A percentile compares a stretch with the other conserved stretches of the same genome.
These are phyloP conservation scores for Palythoa heliodiscus DNA, from an alignment of 92 coral and sea anemone species.

Conservation along the genomic window DNA sequence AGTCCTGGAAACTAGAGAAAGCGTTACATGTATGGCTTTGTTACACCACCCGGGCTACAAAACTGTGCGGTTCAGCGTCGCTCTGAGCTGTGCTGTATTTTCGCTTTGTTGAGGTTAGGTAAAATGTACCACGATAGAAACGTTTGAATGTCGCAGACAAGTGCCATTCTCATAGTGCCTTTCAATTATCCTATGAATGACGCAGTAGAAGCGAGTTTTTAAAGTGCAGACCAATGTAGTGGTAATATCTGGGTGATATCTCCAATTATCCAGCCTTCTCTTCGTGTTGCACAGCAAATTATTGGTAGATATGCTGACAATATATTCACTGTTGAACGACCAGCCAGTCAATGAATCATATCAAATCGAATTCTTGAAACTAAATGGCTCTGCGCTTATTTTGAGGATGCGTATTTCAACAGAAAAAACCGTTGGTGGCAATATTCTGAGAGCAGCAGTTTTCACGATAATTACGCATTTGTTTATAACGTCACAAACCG, in stretches of 20 bases:
- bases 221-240: neutral
- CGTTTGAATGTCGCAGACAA: neutral
- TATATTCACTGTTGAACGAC: neutral
- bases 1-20: too few species aligned
- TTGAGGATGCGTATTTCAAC: slow-evolving; percentile 1
- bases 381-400: neutral
- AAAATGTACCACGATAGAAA: neutral
- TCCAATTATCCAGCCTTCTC: neutral
- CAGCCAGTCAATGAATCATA: neutral
- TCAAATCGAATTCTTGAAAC: neutral
- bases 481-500: slow-evolving; percentile 68
- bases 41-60: too few species aligned
- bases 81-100: neutral
- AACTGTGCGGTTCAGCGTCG: too few species aligned
- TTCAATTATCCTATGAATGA: neutral
- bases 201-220: neutral
- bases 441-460: slow-evolving; percentile 26
- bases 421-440: slow-evolving; percentile 26
- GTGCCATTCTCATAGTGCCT: neutral
- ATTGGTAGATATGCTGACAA: neutral
- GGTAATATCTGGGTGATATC: neutral
- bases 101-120: neutral
- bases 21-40: too few species aligned
- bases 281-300: neutral
- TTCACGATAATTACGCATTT: slow-evolving; percentile 51